Base-by-base conservation (phyloP, 2,888 invertebrate species). In the Tipula unca region DNA sequence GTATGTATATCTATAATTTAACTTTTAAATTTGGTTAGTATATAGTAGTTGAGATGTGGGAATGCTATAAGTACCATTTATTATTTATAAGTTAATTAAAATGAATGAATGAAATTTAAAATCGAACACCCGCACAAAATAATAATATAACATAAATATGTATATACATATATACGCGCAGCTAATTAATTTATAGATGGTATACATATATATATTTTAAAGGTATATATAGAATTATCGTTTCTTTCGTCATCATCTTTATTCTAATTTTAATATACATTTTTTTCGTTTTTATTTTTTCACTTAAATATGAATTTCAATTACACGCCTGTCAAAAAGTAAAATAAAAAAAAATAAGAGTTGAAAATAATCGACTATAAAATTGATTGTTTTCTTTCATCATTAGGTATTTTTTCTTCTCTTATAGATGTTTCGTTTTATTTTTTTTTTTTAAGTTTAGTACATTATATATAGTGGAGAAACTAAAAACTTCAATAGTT, bases 251-350 rank as follows among this genome's bases (percentile, higher is more conserved):
- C 25, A 69, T 69, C 69, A 25, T 69, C 69, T 69, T 69, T 25
- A 69, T 69, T 69, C 69, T 69, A 69, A 69, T 69, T 25, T 69
- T 69, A 25, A n/a, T 54, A 39, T 39, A 39, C 4, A 54, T 20
- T 69, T 25, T n/a, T 25, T 48, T 48, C 4, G 17, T 48, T 48
- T 48, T 48, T n/a, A 29, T 82, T 82, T 82, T 83, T 83, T 83
- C 83, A 83, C 29, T 83, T 32, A 83, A 83, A 32, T 32, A 83
- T 35, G 35, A 83, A 83, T 83, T 35, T 83, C 29, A 83, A 83
- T 83, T 83, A 83, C 29, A 83, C 83, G 83, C 32, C 83, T 35
- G 83, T 83, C 83, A 83, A 69, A 69, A 69, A 25, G 25, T 69
- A 69, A 69, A 69, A 69, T 48, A 48, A 48, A 48, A 48, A 48